A percentile compares a stretch with the other conserved stretches of the same genome.
phyloP scores from a whole-genome alignment of 1,140 invertebrate species.

The Drosophila takahashii region DNA sequence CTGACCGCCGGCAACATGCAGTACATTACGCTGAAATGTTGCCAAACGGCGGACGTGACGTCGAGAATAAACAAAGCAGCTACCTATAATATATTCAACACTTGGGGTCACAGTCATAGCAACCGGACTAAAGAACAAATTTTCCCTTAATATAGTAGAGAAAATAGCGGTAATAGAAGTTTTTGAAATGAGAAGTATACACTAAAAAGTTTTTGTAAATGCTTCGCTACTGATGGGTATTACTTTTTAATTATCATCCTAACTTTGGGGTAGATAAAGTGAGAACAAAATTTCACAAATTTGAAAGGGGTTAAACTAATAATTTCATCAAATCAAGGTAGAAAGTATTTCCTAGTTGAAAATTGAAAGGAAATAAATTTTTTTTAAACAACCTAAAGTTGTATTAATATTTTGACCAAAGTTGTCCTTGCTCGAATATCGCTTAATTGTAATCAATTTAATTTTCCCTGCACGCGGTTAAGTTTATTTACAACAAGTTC shows the following conservation, averaged over 20 bases:
- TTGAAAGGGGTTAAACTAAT: too few species aligned
- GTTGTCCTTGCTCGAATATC: neutral
- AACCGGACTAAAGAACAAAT: neutral
- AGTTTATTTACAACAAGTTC: constrained; percentile 47
- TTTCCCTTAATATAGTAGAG: too few species aligned
- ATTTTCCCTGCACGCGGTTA: constrained; percentile 1
- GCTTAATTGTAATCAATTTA: neutral
- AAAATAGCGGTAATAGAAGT: neutral
- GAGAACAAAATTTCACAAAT: too few species aligned
- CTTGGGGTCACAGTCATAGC: constrained; percentile 21
- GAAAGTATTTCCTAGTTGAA: too few species aligned
- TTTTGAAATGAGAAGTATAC: neutral
- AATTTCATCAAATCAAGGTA: too few species aligned
- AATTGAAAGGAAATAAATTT: too few species aligned
- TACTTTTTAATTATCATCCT: too few species aligned
- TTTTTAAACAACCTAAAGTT: neutral
- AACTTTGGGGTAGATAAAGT: neutral
- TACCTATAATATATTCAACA: constrained; percentile 20
- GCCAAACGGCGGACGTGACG: constrained; percentile 46
- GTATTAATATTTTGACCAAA: neutral
- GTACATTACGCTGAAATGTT: constrained; percentile 19
- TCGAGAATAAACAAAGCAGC: constrained; percentile 41
- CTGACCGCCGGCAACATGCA: constrained; percentile 25
- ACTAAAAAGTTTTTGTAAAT: too few species aligned
- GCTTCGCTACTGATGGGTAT: too few species aligned